Conservation (phyloP, 2,797 vertebrate species). For the Sciaenops ocellatus region DNA sequence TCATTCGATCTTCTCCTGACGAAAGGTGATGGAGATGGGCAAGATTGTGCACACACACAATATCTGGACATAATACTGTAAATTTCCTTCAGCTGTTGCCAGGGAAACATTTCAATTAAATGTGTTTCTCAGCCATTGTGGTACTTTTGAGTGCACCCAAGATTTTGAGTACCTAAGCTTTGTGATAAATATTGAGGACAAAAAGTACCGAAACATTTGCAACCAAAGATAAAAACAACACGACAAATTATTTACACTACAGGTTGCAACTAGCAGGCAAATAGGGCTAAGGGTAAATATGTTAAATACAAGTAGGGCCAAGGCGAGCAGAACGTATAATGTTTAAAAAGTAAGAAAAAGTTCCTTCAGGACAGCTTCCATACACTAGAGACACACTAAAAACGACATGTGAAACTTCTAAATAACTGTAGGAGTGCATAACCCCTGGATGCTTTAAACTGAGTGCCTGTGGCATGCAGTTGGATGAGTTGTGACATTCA, state of each 20-base stretch:
- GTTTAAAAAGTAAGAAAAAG: slow-evolving; percentile 22
- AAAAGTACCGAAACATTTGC: neutral
- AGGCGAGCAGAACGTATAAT: neutral
- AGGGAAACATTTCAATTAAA: slow-evolving; percentile 53
- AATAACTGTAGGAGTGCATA: slow-evolving; percentile 41
- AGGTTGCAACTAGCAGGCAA: slow-evolving; percentile 6
- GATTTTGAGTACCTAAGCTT: slow-evolving; percentile 16
- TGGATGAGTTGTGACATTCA: slow-evolving; percentile 63
- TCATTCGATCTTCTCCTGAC: neutral
- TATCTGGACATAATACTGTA: neutral
- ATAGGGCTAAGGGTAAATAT: neutral
- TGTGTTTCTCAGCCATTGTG: slow-evolving; percentile 16
- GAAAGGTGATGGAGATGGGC: neutral
- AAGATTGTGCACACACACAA: neutral
- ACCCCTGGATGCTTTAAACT: slow-evolving; percentile 52
- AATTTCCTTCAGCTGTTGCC: slow-evolving; percentile 42
- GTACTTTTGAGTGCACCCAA: slow-evolving; percentile 10
- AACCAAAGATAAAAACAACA: slow-evolving; percentile 7
- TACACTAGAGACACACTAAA: slow-evolving; percentile 34
- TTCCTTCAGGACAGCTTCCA: slow-evolving; percentile 18
- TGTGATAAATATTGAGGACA: neutral
- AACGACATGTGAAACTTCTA: slow-evolving; percentile 49
- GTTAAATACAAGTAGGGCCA: neutral
- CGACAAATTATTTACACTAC: neutral
- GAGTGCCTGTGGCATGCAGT: slow-evolving; percentile 44